A percentile compares a stretch with the other conserved stretches of the same genome.
Conservation (phyloP, 2,888 invertebrate species). For the Tiphia femorata region DNA sequence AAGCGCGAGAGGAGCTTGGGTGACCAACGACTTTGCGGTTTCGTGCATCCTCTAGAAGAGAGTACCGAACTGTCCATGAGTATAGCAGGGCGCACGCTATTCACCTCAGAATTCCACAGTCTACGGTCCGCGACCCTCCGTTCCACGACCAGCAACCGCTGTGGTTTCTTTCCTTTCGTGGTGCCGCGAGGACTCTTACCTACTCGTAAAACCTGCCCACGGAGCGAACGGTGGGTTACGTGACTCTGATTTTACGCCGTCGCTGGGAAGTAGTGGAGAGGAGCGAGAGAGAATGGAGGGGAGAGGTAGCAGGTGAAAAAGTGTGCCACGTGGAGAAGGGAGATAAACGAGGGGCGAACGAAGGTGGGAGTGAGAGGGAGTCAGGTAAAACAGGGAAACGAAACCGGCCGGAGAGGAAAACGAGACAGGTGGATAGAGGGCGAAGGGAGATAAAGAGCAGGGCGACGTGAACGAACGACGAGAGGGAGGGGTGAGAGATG, state of each 20-base stretch:
- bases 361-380: background rate
- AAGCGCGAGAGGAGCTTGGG: too few species aligned
- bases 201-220: conserved; percentile 32
- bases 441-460: background rate
- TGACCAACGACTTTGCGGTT: background rate
- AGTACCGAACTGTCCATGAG: background rate
- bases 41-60: background rate
- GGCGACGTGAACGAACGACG: conserved; percentile 1
- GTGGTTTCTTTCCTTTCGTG: too few species aligned
- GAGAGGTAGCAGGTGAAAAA: background rate
- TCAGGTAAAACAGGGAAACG: background rate
- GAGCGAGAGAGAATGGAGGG: background rate
- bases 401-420: background rate
- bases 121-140: too few species aligned
- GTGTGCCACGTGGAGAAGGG: background rate
- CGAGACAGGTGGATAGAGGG: background rate
- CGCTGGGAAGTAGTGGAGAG: conserved; percentile 9
- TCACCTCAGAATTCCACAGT: background rate
- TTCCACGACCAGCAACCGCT: too few species aligned
- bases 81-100: background rate
- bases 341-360: background rate
- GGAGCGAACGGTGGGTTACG: conserved; percentile 19
- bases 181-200: conserved; percentile 6
- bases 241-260: conserved; percentile 26
- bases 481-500: too few species aligned